A percentile compares a stretch with the other conserved stretches of the same genome.
Conservation (phyloP, 2,888 invertebrate species). For the Caenorhabditis plicata region DNA sequence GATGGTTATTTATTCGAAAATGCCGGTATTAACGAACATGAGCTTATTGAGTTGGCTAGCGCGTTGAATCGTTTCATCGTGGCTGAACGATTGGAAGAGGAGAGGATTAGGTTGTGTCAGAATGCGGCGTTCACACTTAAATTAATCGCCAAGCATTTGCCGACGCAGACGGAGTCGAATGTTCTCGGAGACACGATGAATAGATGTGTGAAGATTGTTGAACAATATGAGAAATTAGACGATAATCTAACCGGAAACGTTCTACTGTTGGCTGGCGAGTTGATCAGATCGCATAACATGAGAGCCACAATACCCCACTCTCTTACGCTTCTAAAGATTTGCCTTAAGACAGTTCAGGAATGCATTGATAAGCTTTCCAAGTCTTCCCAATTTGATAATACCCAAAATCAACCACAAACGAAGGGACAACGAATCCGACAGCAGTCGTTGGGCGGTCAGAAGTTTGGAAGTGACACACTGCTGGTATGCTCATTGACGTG, state of each 20-base stretch:
- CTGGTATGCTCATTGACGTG: constrained; percentile 57
- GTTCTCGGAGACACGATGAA: constrained; percentile 51
- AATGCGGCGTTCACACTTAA: constrained; percentile 58
- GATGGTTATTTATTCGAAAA: constrained; percentile 66
- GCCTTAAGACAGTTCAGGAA: constrained; percentile 45
- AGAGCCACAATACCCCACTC: constrained; percentile 49
- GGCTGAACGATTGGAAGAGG: constrained; percentile 37
- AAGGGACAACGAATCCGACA: constrained; percentile 44
- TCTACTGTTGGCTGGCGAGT: constrained; percentile 54
- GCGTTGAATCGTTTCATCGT: constrained; percentile 52
- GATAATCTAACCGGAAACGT: constrained; percentile 56
- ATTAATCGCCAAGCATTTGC: constrained; percentile 53
- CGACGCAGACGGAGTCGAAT: constrained; percentile 36
- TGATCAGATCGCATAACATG: constrained; percentile 57
- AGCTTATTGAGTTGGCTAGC: constrained; percentile 44
- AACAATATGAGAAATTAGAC: constrained; percentile 50
- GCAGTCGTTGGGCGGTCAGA: constrained; percentile 41
- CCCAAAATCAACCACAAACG: constrained; percentile 7
- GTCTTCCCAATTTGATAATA: constrained; percentile 13
- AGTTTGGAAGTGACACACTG: constrained; percentile 40
- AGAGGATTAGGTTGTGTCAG: constrained; percentile 53
- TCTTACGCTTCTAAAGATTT: constrained; percentile 43
- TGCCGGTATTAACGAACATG: constrained; percentile 46
- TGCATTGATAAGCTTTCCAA: constrained; percentile 25
- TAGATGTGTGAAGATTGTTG: constrained; percentile 43